Base-by-base conservation (phyloP, 2,888 invertebrate species). In the Diarsia rubi region DNA sequence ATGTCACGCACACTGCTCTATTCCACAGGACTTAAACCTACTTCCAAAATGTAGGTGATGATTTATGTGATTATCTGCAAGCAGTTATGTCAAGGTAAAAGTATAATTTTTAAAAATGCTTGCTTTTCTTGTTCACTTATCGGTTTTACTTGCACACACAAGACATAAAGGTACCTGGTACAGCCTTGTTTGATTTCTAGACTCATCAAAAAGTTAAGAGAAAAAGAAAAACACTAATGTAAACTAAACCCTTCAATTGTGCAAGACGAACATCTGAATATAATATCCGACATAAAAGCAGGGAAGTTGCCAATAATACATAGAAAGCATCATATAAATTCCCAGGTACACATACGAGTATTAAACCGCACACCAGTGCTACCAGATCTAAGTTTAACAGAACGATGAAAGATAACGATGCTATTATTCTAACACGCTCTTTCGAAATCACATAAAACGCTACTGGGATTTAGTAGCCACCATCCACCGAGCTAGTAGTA, bases 381-480 rank as follows among this genome's bases (percentile, higher is more conserved):
- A 81, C 63, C 71, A 81, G 78, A 84, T 68, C 70, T 69, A 72
- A 77, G 67, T 82, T 82, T 80, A 75, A 78, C 66, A 60, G 63
- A 81, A 70, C 84, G 54, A 88, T 87, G 86, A 89, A 89, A 82
- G 71, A 75, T 83, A 82, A 87, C 79, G 86, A 85, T 52, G 78
- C 76, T 67, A 81, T 88, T 88, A 88, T 81, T 83, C 79, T 27
- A 64, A 86, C 79, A 72, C 86, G 74, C 86, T 86, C 88, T 88
- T 89, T 88, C 79, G 78, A 87, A 87, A 88, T 84, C 80, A 57
- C 85, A 83, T 90, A 85, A 91, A 89, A 85, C 73, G 75, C 86
- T 85, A 86, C 74, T 81, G 72, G 81, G 72, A 86, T 90, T 88
- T 87, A 89, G 78, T 75, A 83, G 16, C 24, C 71, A 78, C 83